Conservation (phyloP, 1,140 invertebrate species). For the Teleogryllus occipitalis region DNA sequence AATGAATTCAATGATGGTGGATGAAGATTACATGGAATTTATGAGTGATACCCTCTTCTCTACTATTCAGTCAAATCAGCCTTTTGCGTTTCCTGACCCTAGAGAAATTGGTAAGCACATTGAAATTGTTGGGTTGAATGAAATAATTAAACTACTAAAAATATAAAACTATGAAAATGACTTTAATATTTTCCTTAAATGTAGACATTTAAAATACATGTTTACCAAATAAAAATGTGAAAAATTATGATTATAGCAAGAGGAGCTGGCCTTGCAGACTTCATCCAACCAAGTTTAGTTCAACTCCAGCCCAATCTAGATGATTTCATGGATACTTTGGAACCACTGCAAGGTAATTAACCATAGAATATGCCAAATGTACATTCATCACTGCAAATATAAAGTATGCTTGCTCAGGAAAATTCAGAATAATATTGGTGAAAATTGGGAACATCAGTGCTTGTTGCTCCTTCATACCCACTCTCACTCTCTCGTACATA, state of each 20-base stretch:
- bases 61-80: constrained; percentile 76
- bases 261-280: constrained; percentile 71
- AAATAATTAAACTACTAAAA: not conserved
- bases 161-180: not conserved
- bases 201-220: not conserved
- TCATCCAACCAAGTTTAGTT: constrained; percentile 95
- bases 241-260: constrained; percentile 38
- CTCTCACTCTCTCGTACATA: too few species aligned
- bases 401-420: too few species aligned
- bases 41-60: constrained; percentile 87
- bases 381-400: too few species aligned
- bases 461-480: too few species aligned
- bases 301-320: constrained; percentile 94
- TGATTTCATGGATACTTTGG: constrained; percentile 89
- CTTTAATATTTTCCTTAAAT: not conserved
- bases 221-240: not conserved
- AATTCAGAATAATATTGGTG: too few species aligned
- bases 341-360: constrained; percentile 66
- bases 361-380: too few species aligned
- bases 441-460: too few species aligned
- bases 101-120: constrained; percentile 74
- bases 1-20: constrained; percentile 55
- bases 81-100: constrained; percentile 92
- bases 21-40: constrained; percentile 82
- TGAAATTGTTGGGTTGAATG: not conserved